phyloP scores from a whole-genome alignment of 2,888 invertebrate species.

The Achlya flavicornis region DNA sequence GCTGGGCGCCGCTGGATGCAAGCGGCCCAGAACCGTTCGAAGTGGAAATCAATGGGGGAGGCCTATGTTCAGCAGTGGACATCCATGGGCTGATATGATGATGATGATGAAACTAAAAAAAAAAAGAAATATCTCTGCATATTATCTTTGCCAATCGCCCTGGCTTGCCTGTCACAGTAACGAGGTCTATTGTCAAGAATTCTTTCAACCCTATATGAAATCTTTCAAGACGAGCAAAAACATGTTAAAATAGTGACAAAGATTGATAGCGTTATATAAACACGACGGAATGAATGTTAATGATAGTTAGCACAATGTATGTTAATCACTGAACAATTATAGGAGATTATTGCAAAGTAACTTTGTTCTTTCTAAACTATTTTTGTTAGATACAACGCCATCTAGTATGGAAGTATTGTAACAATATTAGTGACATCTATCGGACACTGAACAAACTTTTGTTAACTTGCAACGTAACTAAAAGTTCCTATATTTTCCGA shows the following conservation, averaged over 20 bases:
- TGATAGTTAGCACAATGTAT: too few relatives aligned
- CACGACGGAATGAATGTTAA: not conserved
- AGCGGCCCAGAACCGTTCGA: too few relatives aligned
- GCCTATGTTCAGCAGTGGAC: too few relatives aligned
- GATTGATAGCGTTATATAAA: not conserved
- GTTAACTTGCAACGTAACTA: conserved; percentile 16
- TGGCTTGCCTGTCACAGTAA: not conserved
- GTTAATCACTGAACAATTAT: too few relatives aligned
- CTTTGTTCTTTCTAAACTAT: too few relatives aligned
- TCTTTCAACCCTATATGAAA: not conserved
- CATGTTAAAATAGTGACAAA: not conserved
- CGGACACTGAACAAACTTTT: not conserved
- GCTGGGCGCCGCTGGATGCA: too few relatives aligned
- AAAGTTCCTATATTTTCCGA: conserved; percentile 46
- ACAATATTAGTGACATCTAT: conserved; percentile 23
- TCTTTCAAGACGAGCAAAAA: not conserved
- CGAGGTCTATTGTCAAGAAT: not conserved
- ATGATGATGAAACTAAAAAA: too few relatives aligned
- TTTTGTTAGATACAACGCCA: conserved; percentile 34
- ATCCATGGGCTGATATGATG: too few relatives aligned
- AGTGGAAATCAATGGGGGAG: too few relatives aligned
- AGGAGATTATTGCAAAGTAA: too few relatives aligned
- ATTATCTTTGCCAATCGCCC: not conserved
- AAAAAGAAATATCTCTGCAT: not conserved
- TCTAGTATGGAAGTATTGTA: conserved; percentile 29